These are phyloP conservation scores for Empidonax alnorum DNA, from an alignment of 2,113 vertebrate species.

Conservation along the genomic window DNA sequence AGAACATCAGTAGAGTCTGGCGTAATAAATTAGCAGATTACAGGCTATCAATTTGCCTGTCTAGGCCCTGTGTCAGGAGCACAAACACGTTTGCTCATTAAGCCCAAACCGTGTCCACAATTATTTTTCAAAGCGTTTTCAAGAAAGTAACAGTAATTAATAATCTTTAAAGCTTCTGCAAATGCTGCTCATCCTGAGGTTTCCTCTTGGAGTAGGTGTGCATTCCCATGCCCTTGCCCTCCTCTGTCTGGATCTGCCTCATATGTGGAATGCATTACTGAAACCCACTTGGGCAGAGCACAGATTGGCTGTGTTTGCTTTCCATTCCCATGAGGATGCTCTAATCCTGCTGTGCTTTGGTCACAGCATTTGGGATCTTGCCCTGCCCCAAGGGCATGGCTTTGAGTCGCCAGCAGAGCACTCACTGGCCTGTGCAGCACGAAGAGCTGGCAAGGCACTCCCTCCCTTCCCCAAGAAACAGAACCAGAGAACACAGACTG, in stretches of 20 bases:
- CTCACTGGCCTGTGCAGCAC: accelerated
- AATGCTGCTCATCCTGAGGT: background rate
- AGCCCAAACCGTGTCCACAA: background rate
- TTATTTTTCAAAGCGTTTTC: background rate
- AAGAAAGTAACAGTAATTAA: background rate
- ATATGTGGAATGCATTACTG: background rate
- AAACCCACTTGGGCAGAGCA: background rate
- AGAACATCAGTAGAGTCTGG: background rate
- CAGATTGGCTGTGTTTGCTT: background rate
- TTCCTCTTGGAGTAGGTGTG: background rate
- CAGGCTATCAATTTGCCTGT: background rate
- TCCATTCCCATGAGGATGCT: background rate
- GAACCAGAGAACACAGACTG: background rate
- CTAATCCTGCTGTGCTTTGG: background rate
- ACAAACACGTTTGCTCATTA: background rate
- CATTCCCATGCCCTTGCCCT: background rate
- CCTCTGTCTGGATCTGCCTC: background rate
- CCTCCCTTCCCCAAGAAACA: background rate
- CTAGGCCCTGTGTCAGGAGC: background rate
- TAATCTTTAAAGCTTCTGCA: background rate
- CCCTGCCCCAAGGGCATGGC: background rate
- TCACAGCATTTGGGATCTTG: background rate
- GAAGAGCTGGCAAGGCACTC: accelerated
- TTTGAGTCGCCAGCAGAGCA: background rate
- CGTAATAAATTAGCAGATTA: background rate